Percentiles rank a stretch among this genome's conserved stretches.
Conservation (phyloP, 2,888 invertebrate genomes). For the Pristionchus mayeri region DNA sequence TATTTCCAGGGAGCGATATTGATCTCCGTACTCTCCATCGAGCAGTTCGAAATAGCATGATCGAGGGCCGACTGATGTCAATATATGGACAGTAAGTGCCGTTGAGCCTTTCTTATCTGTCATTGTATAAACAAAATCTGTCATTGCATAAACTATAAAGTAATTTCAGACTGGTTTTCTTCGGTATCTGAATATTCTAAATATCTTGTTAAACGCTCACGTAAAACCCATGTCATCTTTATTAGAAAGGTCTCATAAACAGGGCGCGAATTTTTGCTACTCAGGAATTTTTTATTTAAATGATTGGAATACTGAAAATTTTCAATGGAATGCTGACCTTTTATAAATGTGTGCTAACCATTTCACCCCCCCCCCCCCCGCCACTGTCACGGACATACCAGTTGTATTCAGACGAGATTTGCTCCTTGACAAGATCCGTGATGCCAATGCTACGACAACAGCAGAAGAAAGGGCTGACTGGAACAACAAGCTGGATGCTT, state of each 20-base stretch:
- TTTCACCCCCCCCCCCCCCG: not conserved
- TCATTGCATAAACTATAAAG: too few species aligned
- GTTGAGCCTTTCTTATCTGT: too few species aligned
- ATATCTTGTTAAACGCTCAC: too few species aligned
- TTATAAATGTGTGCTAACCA: not conserved
- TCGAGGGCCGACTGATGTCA: not conserved
- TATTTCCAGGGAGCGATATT: slow-evolving; percentile 48
- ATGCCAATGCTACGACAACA: slow-evolving; percentile 23
- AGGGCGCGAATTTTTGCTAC: too few species aligned
- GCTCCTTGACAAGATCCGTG: slow-evolving; percentile 43
- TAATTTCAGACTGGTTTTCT: too few species aligned
- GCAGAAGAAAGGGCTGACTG: slow-evolving; percentile 42
- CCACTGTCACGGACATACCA: not conserved
- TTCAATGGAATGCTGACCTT: too few species aligned
- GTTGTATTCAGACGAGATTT: slow-evolving; percentile 52
- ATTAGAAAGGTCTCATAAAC: too few species aligned
- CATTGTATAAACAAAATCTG: too few species aligned
- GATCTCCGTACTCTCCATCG: slow-evolving; percentile 49
- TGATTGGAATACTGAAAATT: too few species aligned
- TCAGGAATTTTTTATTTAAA: too few species aligned
- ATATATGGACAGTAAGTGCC: not conserved
- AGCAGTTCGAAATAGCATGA: slow-evolving; percentile 23
- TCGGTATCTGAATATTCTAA: too few species aligned
- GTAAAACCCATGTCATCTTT: too few species aligned
- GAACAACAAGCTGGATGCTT: slow-evolving; percentile 49